A percentile compares a stretch with the other conserved stretches of the same genome.
Evolutionary conservation across 2,888 invertebrate species (phyloP).

Genomic region (Dorcus parallelipipedus): DNA sequence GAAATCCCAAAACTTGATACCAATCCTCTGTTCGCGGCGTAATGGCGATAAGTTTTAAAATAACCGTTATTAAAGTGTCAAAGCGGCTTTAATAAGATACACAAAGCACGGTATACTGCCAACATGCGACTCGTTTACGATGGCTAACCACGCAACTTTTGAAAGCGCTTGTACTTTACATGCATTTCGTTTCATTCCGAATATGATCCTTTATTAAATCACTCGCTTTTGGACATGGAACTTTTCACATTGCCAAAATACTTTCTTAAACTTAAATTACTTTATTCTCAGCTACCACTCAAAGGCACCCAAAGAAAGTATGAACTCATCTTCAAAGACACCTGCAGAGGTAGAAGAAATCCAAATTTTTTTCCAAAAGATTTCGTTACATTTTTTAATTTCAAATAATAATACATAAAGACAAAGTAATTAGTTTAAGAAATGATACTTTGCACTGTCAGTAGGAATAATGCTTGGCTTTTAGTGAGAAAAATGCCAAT

Average conservation of each 20-base stretch:
- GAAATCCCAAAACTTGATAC: background rate
- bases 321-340: too few relatives aligned
- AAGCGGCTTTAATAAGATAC: slow-evolving; percentile 41
- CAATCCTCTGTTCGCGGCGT: slow-evolving; percentile 19
- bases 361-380: too few relatives aligned
- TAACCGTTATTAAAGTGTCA: slow-evolving; percentile 44
- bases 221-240: background rate
- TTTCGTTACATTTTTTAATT: too few relatives aligned
- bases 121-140: slow-evolving; percentile 32
- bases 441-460: too few relatives aligned
- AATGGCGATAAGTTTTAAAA: slow-evolving; percentile 39
- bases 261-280: too few relatives aligned
- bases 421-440: too few relatives aligned
- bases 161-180: background rate
- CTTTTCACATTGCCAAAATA: background rate
- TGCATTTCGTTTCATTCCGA: background rate
- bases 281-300: too few relatives aligned
- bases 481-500: too few relatives aligned
- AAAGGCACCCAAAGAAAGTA: too few relatives aligned
- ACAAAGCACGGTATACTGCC: slow-evolving; percentile 32
- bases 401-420: too few relatives aligned
- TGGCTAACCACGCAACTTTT: slow-evolving; percentile 25
- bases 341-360: too few relatives aligned
- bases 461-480: too few relatives aligned
- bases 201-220: background rate